Evolutionary conservation across 1,140 invertebrate species (phyloP).

Genomic region (Cephus cinctus): DNA sequence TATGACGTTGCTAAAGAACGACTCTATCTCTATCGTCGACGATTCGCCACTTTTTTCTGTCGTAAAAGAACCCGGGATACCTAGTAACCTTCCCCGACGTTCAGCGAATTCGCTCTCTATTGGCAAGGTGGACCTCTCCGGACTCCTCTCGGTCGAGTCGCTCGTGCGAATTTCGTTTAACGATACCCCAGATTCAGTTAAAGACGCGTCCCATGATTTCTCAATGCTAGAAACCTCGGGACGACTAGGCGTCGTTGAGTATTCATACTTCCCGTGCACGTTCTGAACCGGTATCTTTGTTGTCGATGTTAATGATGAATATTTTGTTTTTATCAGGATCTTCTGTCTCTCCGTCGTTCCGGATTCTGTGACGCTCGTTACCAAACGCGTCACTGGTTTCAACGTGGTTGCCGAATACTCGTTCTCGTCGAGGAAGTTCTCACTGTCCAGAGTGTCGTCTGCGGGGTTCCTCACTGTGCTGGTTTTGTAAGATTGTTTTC

Average conservation of each 20-base stretch:
- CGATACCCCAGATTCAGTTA: no score
- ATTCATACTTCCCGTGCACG: constrained; percentile 1
- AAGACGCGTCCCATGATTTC: not conserved
- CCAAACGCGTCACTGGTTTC: constrained; percentile 43
- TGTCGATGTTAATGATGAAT: constrained; percentile 44
- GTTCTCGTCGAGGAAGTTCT: constrained; percentile 12
- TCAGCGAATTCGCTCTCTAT: constrained; percentile 46
- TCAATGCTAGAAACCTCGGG: not conserved
- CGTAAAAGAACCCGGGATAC: constrained; percentile 35
- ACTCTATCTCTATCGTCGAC: constrained; percentile 53
- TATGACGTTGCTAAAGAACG: constrained; percentile 53
- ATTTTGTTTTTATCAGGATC: constrained; percentile 52
- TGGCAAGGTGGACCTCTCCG: constrained; percentile 46
- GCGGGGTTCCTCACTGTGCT: not conserved
- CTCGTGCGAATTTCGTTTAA: constrained; percentile 40
- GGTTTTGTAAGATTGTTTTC: constrained; percentile 29
- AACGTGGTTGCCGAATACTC: constrained; percentile 28
- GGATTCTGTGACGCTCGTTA: constrained; percentile 52
- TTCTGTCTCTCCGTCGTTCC: constrained; percentile 53
- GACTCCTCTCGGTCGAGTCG: constrained; percentile 31
- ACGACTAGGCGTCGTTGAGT: not conserved
- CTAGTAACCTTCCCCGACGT: not conserved
- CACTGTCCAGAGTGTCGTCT: not conserved
- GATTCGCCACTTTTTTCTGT: constrained; percentile 45
- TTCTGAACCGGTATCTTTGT: constrained; percentile 35